Percentiles rank a stretch among this genome's conserved stretches.
These are phyloP conservation scores for Electrophaes corylata DNA, from an alignment of 2,888 invertebrate species.

Conservation along the genomic window DNA sequence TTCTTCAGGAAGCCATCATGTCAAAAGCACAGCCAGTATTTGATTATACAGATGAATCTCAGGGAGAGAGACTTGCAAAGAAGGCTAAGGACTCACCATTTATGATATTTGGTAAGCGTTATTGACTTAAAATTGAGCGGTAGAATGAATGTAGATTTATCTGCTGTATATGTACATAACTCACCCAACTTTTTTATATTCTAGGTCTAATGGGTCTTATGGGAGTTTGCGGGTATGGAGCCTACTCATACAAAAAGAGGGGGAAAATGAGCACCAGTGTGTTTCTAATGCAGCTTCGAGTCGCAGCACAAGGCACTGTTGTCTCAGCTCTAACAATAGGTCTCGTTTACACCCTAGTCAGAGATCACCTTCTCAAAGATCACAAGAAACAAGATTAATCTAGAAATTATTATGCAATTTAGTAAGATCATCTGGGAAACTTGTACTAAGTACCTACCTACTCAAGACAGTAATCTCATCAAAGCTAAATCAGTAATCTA, in stretches of 20 bases:
- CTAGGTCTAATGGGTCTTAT: slow-evolving; percentile 89
- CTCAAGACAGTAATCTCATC: slow-evolving; percentile 38
- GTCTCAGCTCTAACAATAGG: slow-evolving; percentile 90
- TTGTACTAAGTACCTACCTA: neutral
- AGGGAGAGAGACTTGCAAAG: slow-evolving; percentile 82
- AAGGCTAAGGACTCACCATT: slow-evolving; percentile 90
- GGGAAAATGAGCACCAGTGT: slow-evolving; percentile 93
- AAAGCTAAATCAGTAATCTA: neutral
- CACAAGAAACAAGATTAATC: slow-evolving; percentile 61
- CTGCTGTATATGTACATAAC: neutral
- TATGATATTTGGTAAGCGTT: slow-evolving; percentile 87
- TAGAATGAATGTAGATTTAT: neutral
- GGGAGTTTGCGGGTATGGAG: slow-evolving; percentile 88
- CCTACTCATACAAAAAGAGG: slow-evolving; percentile 88
- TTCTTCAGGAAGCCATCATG: slow-evolving; percentile 51
- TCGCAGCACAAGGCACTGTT: slow-evolving; percentile 93
- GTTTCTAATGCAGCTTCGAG: slow-evolving; percentile 93
- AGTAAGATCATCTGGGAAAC: slow-evolving; percentile 26
- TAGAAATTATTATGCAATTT: slow-evolving; percentile 14
- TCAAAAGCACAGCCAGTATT: slow-evolving; percentile 64
- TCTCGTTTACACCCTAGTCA: slow-evolving; percentile 87
- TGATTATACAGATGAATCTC: slow-evolving; percentile 82
- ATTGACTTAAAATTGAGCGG: slow-evolving; percentile 9
- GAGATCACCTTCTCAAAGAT: slow-evolving; percentile 74
- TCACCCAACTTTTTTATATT: slow-evolving; percentile 29